Evolutionary conservation across 1,140 invertebrate species (phyloP), one percentile per base, ranked within the genome.

Genomic region (Scaptomyza montana): DNA sequence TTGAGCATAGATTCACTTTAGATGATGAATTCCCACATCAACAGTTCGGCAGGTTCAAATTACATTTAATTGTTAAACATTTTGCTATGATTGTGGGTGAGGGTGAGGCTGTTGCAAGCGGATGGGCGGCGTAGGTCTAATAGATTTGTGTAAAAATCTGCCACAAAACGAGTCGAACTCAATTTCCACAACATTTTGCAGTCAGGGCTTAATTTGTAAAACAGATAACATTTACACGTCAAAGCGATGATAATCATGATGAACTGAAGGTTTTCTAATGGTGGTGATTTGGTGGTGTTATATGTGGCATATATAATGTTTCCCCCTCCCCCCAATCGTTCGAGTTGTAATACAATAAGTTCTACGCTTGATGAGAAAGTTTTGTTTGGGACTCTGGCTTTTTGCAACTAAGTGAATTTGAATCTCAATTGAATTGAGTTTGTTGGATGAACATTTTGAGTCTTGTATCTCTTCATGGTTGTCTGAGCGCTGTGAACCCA

Each of bases 201-300:
- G 53, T 60, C 39, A 63, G 46, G 82, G 65, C 69, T 78, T 82
- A 87, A 81, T 86, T 87, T 86, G 82, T 84, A 79, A 84, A 89
- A 89, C 69, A 87, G 84, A 87, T 87, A 87, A 87, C 84, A 89
- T 87, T 87, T 89, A 84, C 84, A 87, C 84, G 84, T 89, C 84
- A 89, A 74, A 77, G 73, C 77, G 39, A 25, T 21, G n/a, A 51
- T 30, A 10, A 25, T 49, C 39, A 41, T 49, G 47, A 25, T 54
- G 61, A 28, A 30, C 57, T 45, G 56, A 56, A 12, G 28, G 70
- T 49, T 64, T 28, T 6, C 30, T 2, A 5, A 25, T 25, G 21
- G 21, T 25, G 71, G 55, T 69, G 16, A 16, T 16, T 2, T 25
- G 71, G 55, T 69, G 69, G 63, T 50, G 47, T 50, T 60, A 33